These are phyloP conservation scores for Maconellicoccus hirsutus DNA, from an alignment of 1,140 invertebrate species.

Conservation along the genomic window DNA sequence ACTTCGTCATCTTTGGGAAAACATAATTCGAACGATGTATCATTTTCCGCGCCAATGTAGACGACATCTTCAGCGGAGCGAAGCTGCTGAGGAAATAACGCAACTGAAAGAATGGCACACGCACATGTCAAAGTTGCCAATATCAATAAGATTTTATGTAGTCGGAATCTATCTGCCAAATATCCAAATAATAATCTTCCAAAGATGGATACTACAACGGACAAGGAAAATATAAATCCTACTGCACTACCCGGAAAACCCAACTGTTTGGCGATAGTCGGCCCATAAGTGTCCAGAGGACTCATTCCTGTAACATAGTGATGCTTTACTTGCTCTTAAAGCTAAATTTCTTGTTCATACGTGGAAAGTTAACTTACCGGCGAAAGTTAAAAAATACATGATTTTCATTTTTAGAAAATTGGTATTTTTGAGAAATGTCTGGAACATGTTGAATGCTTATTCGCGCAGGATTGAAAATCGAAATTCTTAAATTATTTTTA, in stretches of 20 bases:
- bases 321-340: no score
- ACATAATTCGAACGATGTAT: neutral
- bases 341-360: no score
- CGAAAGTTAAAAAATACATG: no score
- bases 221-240: slow-evolving; percentile 60
- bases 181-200: slow-evolving; percentile 67
- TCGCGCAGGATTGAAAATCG: no score
- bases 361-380: no score
- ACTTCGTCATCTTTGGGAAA: neutral
- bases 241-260: slow-evolving; percentile 65
- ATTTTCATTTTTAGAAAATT: no score
- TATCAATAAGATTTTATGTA: slow-evolving; percentile 61
- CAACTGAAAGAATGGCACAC: neutral
- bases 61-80: neutral
- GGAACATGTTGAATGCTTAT: no score
- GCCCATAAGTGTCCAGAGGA: slow-evolving; percentile 66
- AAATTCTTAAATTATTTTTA: no score
- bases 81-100: neutral
- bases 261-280: slow-evolving; percentile 65
- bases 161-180: slow-evolving; percentile 62
- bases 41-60: neutral
- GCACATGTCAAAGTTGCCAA: slow-evolving; percentile 36
- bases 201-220: slow-evolving; percentile 64
- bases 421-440: no score
- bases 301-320: slow-evolving; percentile 54